These are phyloP conservation scores for Dolomedes plantarius DNA, from an alignment of 2,888 invertebrate species.

Conservation along the genomic window DNA sequence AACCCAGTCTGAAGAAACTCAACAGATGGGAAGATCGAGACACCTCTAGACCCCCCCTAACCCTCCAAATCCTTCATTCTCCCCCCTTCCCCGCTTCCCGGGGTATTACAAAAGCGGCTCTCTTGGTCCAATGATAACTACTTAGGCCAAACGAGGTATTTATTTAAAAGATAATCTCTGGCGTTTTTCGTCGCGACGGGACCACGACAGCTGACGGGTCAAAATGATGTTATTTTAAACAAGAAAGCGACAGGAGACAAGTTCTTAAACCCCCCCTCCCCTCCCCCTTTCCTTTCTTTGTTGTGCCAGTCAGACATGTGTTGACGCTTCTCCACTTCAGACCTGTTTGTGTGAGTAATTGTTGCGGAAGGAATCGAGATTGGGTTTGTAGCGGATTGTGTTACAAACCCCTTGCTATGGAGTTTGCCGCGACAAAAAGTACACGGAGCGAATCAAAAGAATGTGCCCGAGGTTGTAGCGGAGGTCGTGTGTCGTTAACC, in stretches of 20 bases:
- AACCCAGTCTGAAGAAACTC: too few relatives aligned
- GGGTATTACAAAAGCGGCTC: slow-evolving; percentile 43
- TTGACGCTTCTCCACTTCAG: slow-evolving; percentile 11
- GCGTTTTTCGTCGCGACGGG: slow-evolving; percentile 41
- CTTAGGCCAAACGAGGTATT: slow-evolving; percentile 46
- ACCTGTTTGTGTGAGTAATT: not conserved
- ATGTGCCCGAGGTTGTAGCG: too few relatives aligned
- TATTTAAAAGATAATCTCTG: slow-evolving; percentile 65
- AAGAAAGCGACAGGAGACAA: slow-evolving; percentile 34
- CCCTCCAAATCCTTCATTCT: not conserved
- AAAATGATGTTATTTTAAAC: slow-evolving; percentile 69
- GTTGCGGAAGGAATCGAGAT: not conserved
- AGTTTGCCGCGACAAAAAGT: too few relatives aligned
- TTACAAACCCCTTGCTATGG: too few relatives aligned
- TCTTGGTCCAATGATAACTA: slow-evolving; percentile 50
- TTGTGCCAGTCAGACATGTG: slow-evolving; percentile 1
- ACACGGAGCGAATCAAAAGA: too few relatives aligned
- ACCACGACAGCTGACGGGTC: slow-evolving; percentile 48
- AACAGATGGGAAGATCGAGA: slow-evolving; percentile 47
- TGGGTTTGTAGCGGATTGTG: too few relatives aligned
- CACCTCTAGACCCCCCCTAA: slow-evolving; percentile 16
- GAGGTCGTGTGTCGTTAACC: too few relatives aligned
- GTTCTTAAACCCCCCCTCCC: slow-evolving; percentile 1
- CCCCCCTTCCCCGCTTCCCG: not conserved
- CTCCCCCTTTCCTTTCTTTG: not conserved